Base-by-base conservation (phyloP, 1,140 invertebrate species). In the Brachionus koreanus region DNA sequence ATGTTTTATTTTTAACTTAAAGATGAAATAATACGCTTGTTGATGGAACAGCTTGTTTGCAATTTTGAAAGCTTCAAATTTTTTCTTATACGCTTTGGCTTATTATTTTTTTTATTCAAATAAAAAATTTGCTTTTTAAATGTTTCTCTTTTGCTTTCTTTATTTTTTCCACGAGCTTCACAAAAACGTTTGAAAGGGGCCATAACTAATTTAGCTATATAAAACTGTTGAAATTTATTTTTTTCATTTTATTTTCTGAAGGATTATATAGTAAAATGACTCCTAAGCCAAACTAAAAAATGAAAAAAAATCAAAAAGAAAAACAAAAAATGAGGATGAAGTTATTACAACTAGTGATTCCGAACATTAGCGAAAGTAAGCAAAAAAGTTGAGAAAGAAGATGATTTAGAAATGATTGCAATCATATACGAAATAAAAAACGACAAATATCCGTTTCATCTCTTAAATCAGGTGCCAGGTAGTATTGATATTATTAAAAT, bases 211-310 rank as follows among this genome's bases (percentile, higher is more conserved):
- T n/a, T n/a, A n/a, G n/a, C n/a, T n/a, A n/a, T n/a, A n/a, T n/a
- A 61, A 57, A 57, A 23, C 52, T 61, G 52, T 61, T 23, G n/a
- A 61, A 61, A 61, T 61, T 61, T 7, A 61, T 7, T 25, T 25
- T 61, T 61, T 61, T 61, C 23, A 23, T 61, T 61, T 61, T 61
- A 4, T 61, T 25, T 23, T 61, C 52, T 61, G 52, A 61, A 61
- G 42, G 10, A 43, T 43, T 61, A 19, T 61, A 61, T 3, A 61
- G 2, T 61, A 61, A 61, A 16, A 61, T 61, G 52, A 6, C n/a
- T 61, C 52, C 52, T 61, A 61, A 61, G 52, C 52, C 52, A 61
- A 61, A 61, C n/a, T 7, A 61, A 61, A 61, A 61, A 43, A 43
- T 43, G 5, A n/a, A 43, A 43, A 43, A 43, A 43, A 43, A 43